Base-by-base conservation (phyloP, 2,888 invertebrate species). In the Cloeon dipterum region DNA sequence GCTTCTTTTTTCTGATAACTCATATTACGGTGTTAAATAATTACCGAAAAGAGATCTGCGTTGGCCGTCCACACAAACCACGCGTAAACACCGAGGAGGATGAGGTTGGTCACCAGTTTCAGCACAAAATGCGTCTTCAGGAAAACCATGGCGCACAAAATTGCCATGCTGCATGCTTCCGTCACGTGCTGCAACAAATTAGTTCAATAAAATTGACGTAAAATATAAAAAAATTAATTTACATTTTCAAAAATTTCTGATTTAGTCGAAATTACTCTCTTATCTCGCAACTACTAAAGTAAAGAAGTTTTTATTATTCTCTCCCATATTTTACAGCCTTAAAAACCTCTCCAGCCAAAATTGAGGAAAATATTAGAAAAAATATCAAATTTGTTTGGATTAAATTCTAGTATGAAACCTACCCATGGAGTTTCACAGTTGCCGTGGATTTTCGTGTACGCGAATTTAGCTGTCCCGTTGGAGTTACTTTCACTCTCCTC, bases 91-190 rank as follows among this genome's bases (percentile, higher is more conserved):
- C 57, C 46, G 0, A 76, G 66, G 50, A 78, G 70, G 1, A 63
- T 50, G 2, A 68, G 53, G 16, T 76, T 78, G 35, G 79, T 65
- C 1, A 70, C 47, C 47, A 85, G 66, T 61, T 91, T 91, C 35
- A 88, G 59, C 44, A 78, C 62, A 48, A 81, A 79, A 44, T 83
- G 79, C 18, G 89, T 75, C 47, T 85, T 67, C 37, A 88, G 68
- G 55, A 89, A 91, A 5, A 86, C 59, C 47, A 83, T 85, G 44
- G 74, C 74, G 50, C 78, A 66, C 14, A 66, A 59, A 40, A 70
- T 56, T 2, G 63, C 59, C 38, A 69, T 46, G n/a, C 65, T 58
- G 42, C 64, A 56, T 44, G 63, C 62, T 55, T 77, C 72, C 2
- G 79, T 74, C 49, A 79, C 74, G 52, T 81, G 78, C 85, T 83